A percentile compares a stretch with the other conserved stretches of the same genome.
Conservation (phyloP, 2,888 invertebrate species). For the Drosophila hawaiiensis region DNA sequence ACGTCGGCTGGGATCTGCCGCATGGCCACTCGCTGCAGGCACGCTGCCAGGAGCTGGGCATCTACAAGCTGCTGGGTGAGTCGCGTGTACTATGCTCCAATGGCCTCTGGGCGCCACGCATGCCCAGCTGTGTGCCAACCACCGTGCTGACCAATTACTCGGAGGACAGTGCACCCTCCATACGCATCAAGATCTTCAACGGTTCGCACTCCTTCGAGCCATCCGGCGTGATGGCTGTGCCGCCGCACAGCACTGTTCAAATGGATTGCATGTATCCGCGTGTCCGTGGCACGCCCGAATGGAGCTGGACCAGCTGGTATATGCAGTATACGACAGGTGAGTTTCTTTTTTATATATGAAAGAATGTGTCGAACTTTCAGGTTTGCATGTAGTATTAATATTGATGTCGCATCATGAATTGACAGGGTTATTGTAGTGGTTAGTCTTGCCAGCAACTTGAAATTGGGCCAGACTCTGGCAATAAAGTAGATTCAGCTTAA, state of each 20-base stretch:
- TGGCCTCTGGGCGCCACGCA: constrained; percentile 91
- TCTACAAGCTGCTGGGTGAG: constrained; percentile 93
- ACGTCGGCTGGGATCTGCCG: constrained; percentile 89
- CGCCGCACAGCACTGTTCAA: constrained; percentile 91
- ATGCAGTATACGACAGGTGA: constrained; percentile 92
- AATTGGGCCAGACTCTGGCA: background rate
- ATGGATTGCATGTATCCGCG: constrained; percentile 93
- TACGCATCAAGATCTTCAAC: constrained; percentile 90
- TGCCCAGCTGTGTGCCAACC: constrained; percentile 94
- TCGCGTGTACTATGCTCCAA: constrained; percentile 92
- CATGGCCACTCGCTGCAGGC: constrained; percentile 92
- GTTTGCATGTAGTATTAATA: background rate
- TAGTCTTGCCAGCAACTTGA: no score
- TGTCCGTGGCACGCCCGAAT: constrained; percentile 92
- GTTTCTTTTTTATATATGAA: background rate
- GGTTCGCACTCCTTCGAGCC: constrained; percentile 93
- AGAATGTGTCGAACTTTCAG: background rate
- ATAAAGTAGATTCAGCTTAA: background rate
- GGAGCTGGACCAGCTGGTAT: constrained; percentile 94
- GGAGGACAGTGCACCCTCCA: constrained; percentile 93
- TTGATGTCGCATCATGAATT: no score
- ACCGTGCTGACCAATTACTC: constrained; percentile 94
- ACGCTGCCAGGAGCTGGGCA: constrained; percentile 92
- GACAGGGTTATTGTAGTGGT: no score
- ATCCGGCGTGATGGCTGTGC: constrained; percentile 91